Conservation (phyloP, 2,888 invertebrate genomes). For the Hirtodrosophila confusa region DNA sequence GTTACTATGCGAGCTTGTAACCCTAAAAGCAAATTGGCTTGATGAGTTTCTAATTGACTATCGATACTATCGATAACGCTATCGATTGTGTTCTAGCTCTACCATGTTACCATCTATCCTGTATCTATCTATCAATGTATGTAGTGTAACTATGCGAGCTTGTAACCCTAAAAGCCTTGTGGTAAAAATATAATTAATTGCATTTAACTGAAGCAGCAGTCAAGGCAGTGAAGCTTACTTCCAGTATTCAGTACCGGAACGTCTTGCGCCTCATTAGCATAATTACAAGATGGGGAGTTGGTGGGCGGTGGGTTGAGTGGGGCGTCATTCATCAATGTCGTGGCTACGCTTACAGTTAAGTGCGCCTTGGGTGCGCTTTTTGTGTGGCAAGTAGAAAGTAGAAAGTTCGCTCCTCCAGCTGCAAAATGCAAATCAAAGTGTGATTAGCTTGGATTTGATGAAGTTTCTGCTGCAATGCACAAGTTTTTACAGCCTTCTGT, state of each 20-base stretch:
- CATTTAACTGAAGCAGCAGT: slow-evolving; percentile 66
- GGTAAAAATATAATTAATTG: slow-evolving; percentile 73
- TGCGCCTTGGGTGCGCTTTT: slow-evolving; percentile 64
- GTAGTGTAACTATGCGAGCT: slow-evolving; percentile 14
- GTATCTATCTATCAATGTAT: slow-evolving; percentile 17
- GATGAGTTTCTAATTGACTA: too few species aligned
- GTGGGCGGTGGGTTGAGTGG: background rate
- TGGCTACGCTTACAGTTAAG: slow-evolving; percentile 63
- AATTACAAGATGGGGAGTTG: slow-evolving; percentile 59
- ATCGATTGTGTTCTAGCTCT: too few species aligned
- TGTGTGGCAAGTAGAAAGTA: slow-evolving; percentile 29
- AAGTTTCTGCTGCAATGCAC: slow-evolving; percentile 71
- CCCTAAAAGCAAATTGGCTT: slow-evolving; percentile 29
- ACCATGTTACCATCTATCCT: background rate
- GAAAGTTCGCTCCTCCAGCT: slow-evolving; percentile 46
- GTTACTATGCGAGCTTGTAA: slow-evolving; percentile 16
- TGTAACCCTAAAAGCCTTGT: slow-evolving; percentile 30
- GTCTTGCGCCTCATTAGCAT: slow-evolving; percentile 70
- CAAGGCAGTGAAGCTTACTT: slow-evolving; percentile 60
- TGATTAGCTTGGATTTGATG: slow-evolving; percentile 76
- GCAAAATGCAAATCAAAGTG: slow-evolving; percentile 77
- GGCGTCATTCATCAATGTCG: slow-evolving; percentile 73
- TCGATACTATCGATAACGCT: too few species aligned
- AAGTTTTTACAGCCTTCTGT: slow-evolving; percentile 46
- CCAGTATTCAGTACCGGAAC: slow-evolving; percentile 45